Conservation (phyloP, 2,797 vertebrate genomes). For the Poecilia picta region DNA sequence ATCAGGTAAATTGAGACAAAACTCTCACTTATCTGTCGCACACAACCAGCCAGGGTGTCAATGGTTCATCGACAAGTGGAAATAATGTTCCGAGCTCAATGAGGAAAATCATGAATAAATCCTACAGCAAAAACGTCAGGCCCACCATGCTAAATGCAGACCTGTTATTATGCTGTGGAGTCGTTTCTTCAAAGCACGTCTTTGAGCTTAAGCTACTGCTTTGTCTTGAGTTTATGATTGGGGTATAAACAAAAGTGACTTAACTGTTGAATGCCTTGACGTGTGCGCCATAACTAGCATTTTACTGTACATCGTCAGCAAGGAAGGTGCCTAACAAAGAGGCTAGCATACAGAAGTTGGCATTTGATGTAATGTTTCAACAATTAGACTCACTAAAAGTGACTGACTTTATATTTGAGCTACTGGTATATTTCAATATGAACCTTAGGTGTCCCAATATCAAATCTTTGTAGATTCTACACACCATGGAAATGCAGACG, state of each 20-base stretch:
- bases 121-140: slow-evolving; percentile 21
- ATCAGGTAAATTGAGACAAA: slow-evolving; percentile 11
- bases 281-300: neutral
- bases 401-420: neutral
- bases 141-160: slow-evolving; percentile 4
- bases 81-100: slow-evolving; percentile 16
- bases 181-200: neutral
- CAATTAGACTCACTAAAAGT: neutral
- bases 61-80: slow-evolving; percentile 14
- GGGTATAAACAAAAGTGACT: neutral
- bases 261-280: neutral
- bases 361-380: neutral
- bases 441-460: neutral
- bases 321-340: neutral
- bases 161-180: neutral
- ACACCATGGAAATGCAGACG: too few relatives aligned
- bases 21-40: slow-evolving; percentile 17
- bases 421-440: neutral
- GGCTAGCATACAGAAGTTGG: neutral
- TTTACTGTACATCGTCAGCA: neutral
- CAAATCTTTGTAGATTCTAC: neutral
- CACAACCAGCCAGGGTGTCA: slow-evolving; percentile 15
- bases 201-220: neutral
- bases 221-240: neutral
- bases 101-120: slow-evolving; percentile 35